Percentiles rank a stretch among this genome's conserved stretches.
phyloP scores from a whole-genome alignment of 2,797 vertebrate species.

The Lagorchestes hirsutus region DNA sequence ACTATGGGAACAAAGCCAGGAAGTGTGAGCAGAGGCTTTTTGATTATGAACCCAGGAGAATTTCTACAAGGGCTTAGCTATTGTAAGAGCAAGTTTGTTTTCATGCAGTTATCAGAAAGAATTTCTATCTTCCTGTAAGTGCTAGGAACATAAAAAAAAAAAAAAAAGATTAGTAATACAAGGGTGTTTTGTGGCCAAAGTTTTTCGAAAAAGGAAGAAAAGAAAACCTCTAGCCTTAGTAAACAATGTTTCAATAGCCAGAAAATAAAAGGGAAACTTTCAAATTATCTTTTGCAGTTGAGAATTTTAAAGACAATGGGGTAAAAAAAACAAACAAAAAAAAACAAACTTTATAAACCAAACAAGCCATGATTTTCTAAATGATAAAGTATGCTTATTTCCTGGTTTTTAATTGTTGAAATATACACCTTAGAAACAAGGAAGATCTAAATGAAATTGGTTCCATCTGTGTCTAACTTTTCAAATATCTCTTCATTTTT shows the following conservation, averaged over 20 bases:
- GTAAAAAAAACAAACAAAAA: no score
- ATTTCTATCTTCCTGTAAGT: slow-evolving; percentile 16
- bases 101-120: slow-evolving; percentile 31
- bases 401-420: slow-evolving; percentile 35
- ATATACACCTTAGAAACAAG: not conserved
- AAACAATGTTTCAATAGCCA: slow-evolving; percentile 42
- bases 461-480: slow-evolving; percentile 34
- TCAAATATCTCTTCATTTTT: slow-evolving; percentile 51
- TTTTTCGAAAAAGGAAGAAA: slow-evolving; percentile 20
- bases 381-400: slow-evolving; percentile 33
- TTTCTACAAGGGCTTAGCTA: slow-evolving; percentile 42
- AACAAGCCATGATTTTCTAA: slow-evolving; percentile 20
- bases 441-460: slow-evolving; percentile 64
- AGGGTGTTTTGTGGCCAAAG: slow-evolving; percentile 14
- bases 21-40: slow-evolving; percentile 43
- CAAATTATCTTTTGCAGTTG: slow-evolving; percentile 42
- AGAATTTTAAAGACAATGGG: slow-evolving; percentile 37
- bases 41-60: slow-evolving; percentile 48
- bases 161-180: slow-evolving; percentile 32
- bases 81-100: slow-evolving; percentile 46
- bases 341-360: slow-evolving; percentile 42
- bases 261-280: not conserved
- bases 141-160: slow-evolving; percentile 36
- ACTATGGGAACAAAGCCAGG: slow-evolving; percentile 24
- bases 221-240: slow-evolving; percentile 8